Conservation (phyloP, 2,888 invertebrate genomes). For the Pedicia rivosa region DNA sequence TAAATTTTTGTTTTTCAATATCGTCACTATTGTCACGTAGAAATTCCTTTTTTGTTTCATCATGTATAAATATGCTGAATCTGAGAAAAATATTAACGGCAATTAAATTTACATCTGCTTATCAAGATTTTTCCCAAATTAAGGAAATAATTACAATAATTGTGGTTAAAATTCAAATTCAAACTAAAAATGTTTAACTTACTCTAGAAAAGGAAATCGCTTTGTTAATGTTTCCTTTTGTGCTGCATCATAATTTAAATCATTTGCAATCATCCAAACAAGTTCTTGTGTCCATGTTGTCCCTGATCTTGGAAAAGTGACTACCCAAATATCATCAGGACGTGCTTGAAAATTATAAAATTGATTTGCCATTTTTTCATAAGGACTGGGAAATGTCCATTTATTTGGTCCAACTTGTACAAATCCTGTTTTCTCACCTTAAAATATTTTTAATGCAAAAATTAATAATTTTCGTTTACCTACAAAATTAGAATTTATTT, state of each 20-base stretch:
- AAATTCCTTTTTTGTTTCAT: slow-evolving; percentile 44
- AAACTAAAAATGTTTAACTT: slow-evolving; percentile 23
- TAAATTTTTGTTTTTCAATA: slow-evolving; percentile 34
- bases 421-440: slow-evolving; percentile 55
- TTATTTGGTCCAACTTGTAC: slow-evolving; percentile 58
- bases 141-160: no score
- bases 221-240: slow-evolving; percentile 39
- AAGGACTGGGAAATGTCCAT: slow-evolving; percentile 56
- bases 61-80: slow-evolving; percentile 53
- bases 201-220: slow-evolving; percentile 71
- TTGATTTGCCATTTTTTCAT: slow-evolving; percentile 40
- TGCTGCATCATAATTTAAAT: slow-evolving; percentile 52
- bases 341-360: slow-evolving; percentile 55
- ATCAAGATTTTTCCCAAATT: no score
- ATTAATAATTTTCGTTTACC: no score
- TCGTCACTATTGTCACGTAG: slow-evolving; percentile 39
- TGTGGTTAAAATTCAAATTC: slow-evolving; percentile 1
- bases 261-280: slow-evolving; percentile 61
- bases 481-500: no score
- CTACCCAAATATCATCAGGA: slow-evolving; percentile 52
- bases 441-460: no score
- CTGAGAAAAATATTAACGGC: slow-evolving; percentile 30
- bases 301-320: slow-evolving; percentile 68
- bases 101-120: slow-evolving; percentile 1
- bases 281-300: slow-evolving; percentile 65